Evolutionary conservation across 2,797 vertebrate species (phyloP), one percentile per base, ranked within the genome.

Genomic region (Macropodus opercularis): DNA sequence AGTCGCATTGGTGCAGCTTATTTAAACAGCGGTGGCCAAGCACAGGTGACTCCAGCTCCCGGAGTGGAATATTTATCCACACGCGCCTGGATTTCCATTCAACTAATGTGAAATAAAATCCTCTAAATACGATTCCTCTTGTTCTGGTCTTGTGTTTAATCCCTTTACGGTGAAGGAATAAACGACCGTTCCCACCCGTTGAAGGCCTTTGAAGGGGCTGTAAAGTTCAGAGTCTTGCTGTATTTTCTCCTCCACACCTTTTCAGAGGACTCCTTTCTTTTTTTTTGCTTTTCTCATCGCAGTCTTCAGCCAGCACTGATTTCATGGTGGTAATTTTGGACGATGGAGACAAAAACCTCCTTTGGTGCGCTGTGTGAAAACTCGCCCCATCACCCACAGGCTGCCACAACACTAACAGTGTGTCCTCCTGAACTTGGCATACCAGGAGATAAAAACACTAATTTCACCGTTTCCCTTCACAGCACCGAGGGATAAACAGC

Each of bases 291-390:
- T 77, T 87, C 67, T 75, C 76, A 43, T 46, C 53, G 22, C 75
- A 68, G 82, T 83, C 63, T 85, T 87, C 71, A 77, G 69, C 75
- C 75, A 79, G 83, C 76, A 72, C 72, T 3, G 65, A 92, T 92
- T 92, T 92, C 90, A 91, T 79, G 85, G 90, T 86, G 72, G 83
- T 80, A 85, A 90, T 87, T 92, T 88, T 87, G 76, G 77, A 64
- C 57, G 1, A 63, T 61, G 41, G 69, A 78, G 38, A 87, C 80
- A 87, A 90, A 91, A 87, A 72, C 72, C 75, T 76, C 80, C 81
- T 77, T 79, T 85, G 72, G 86, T 76, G 83, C 78, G 50, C 63
- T 83, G 80, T 87, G 85, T 83, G 90, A 87, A 89, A 89, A 74
- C 77, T 79, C 72, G 55, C 35, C 77, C 70, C 81, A 78, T 87